A percentile compares a stretch with the other conserved stretches of the same genome.
Conservation (phyloP, 2,888 invertebrate genomes). For the Cryptosula pallasiana region DNA sequence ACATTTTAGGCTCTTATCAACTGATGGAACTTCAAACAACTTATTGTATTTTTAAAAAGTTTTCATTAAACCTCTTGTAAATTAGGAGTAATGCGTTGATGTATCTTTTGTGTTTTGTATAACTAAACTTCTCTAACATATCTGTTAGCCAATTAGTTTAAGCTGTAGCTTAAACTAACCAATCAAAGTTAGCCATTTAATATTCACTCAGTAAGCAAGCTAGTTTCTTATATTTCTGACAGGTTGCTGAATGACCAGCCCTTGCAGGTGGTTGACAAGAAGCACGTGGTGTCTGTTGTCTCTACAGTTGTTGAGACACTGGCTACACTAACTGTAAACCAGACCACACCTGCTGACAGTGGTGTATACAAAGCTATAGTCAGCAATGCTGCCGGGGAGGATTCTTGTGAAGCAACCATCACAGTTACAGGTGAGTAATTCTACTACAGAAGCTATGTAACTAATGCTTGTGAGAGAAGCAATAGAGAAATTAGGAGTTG, state of each 20-base stretch:
- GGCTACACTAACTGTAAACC: conserved; percentile 50
- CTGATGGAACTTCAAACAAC: too few relatives aligned
- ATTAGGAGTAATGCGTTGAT: too few relatives aligned
- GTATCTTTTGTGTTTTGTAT: background rate
- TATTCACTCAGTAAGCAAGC: too few relatives aligned
- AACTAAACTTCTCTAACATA: background rate
- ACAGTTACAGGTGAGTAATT: conserved; percentile 45
- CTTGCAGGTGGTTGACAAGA: conserved; percentile 38
- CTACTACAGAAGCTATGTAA: too few relatives aligned
- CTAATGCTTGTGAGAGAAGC: too few relatives aligned
- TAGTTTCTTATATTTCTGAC: background rate
- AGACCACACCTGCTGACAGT: conserved; percentile 70
- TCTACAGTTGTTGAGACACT: conserved; percentile 33
- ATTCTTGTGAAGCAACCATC: conserved; percentile 38
- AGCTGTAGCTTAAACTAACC: too few relatives aligned
- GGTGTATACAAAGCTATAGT: conserved; percentile 91
- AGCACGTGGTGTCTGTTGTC: conserved; percentile 38
- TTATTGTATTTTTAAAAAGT: too few relatives aligned
- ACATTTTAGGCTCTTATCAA: background rate
- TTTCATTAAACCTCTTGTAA: too few relatives aligned
- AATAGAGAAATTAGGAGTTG: too few relatives aligned
- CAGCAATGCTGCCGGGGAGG: conserved; percentile 61
- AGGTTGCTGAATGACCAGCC: conserved; percentile 45
- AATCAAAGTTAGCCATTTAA: too few relatives aligned
- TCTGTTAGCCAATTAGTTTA: too few relatives aligned